These are phyloP conservation scores for Colius striatus DNA, from an alignment of 2,113 vertebrate genomes.

Conservation along the genomic window DNA sequence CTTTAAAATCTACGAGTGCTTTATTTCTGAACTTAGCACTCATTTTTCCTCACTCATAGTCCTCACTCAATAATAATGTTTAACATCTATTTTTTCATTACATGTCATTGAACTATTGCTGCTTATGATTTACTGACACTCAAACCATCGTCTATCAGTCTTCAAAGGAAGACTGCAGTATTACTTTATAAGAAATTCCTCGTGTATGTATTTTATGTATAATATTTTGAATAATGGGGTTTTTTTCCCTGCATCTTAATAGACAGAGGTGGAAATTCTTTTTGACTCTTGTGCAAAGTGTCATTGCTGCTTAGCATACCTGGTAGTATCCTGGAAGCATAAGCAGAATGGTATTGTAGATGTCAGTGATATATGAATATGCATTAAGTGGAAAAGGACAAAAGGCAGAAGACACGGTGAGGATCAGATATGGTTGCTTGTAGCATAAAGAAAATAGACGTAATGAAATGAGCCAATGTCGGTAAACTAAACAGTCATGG, in stretches of 20 bases:
- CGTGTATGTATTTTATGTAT: not conserved
- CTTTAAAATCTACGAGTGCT: not conserved
- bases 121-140: not conserved
- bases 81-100: not conserved
- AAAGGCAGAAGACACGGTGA: not conserved
- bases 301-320: not conserved
- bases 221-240: not conserved
- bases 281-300: not conserved
- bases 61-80: not conserved
- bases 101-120: not conserved
- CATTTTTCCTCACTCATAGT: not conserved
- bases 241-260: not conserved
- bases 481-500: not conserved
- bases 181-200: not conserved
- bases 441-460: not conserved
- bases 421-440: not conserved
- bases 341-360: not conserved
- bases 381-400: not conserved
- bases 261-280: not conserved
- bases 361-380: not conserved
- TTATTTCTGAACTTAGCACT: not conserved
- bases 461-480: not conserved
- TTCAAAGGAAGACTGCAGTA: not conserved
- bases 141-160: not conserved
- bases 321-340: not conserved